These are phyloP conservation scores for Geococcyx californianus DNA, from an alignment of 2,113 vertebrate species.

Conservation along the genomic window DNA sequence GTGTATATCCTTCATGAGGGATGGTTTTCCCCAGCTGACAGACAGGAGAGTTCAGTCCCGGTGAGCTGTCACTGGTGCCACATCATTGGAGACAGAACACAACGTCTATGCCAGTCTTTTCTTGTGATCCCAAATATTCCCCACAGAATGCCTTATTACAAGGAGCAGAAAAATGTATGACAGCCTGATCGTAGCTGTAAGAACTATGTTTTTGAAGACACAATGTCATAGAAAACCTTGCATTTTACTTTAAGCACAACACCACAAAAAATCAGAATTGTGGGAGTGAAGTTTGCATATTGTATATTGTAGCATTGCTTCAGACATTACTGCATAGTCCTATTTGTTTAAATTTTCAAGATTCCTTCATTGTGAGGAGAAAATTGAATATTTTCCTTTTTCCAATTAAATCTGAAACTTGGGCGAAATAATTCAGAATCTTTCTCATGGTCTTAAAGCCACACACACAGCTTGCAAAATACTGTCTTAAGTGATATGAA, in stretches of 20 bases:
- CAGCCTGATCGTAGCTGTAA: not conserved
- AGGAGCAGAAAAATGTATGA: not conserved
- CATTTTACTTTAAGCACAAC: not conserved
- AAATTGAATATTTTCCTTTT: not conserved
- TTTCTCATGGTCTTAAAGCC: not conserved
- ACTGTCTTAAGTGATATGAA: not conserved
- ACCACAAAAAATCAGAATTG: not conserved
- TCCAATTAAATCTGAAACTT: not conserved
- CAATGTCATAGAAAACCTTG: not conserved
- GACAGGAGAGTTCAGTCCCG: not conserved
- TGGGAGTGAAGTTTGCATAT: not conserved
- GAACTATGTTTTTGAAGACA: not conserved
- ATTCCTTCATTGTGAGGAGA: not conserved
- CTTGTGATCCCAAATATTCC: not conserved
- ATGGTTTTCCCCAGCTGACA: not conserved
- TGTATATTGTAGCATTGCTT: not conserved
- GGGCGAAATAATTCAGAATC: not conserved
- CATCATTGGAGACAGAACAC: fast-evolving
- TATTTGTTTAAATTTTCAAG: not conserved
- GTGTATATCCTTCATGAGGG: not conserved
- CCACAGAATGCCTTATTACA: not conserved
- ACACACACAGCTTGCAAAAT: not conserved
- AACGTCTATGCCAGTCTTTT: not conserved
- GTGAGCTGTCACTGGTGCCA: not conserved
- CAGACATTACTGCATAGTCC: not conserved